Evolutionary conservation across 37 sponge, comb jelly and placozoan genomes (phyloP).

Genomic region (Dysidea cf. avara): DNA sequence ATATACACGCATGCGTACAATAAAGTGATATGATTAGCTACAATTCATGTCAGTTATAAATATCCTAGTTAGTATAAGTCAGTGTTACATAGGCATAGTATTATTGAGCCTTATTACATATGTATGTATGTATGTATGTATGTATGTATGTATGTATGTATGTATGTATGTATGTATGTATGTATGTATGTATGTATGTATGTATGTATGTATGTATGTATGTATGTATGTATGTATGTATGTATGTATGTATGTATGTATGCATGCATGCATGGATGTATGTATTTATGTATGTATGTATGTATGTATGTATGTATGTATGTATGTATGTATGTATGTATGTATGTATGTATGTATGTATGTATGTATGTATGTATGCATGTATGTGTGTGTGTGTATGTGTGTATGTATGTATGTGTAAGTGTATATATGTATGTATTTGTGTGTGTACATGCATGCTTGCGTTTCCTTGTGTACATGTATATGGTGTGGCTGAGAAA

Average conservation of each 20-base stretch:
- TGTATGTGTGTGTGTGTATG: slow-evolving; percentile 20
- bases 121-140: slow-evolving; percentile 23
- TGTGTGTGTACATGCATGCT: too few species aligned
- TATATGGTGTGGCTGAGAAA: too few species aligned
- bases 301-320: slow-evolving; percentile 33
- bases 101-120: too few species aligned
- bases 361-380: slow-evolving; percentile 23
- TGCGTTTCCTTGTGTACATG: too few species aligned
- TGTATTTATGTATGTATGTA: slow-evolving; percentile 6
- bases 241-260: slow-evolving; percentile 30
- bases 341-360: slow-evolving; percentile 25
- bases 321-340: slow-evolving; percentile 40
- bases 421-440: too few species aligned
- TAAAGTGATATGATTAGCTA: too few species aligned
- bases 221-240: slow-evolving; percentile 11
- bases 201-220: slow-evolving; percentile 16
- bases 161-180: slow-evolving; percentile 32
- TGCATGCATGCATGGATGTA: too few species aligned
- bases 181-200: slow-evolving; percentile 19
- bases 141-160: slow-evolving; percentile 33
- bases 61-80: too few species aligned
- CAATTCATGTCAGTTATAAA: too few species aligned
- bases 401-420: not conserved
- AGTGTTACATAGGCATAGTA: too few species aligned
- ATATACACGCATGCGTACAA: too few species aligned